Percentiles rank a stretch among this genome's conserved stretches.
phyloP scores from a whole-genome alignment of 2,113 vertebrate species.

The Antennarius striatus region DNA sequence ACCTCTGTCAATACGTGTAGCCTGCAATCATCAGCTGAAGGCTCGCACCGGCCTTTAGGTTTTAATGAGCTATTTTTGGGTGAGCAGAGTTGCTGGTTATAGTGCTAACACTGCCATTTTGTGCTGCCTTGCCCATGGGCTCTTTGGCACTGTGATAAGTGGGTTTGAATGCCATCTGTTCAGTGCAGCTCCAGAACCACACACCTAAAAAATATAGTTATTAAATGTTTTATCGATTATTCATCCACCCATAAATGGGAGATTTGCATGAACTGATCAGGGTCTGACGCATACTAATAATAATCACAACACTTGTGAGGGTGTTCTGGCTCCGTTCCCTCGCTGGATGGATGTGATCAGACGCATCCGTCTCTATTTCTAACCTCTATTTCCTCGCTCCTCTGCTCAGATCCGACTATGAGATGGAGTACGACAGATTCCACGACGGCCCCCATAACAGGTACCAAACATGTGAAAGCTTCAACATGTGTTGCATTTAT shows the following conservation, averaged over 20 bases:
- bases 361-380: not conserved
- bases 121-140: conserved; percentile 21
- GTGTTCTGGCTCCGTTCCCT: not conserved
- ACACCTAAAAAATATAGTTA: too few species aligned
- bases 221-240: too few species aligned
- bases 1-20: too few species aligned
- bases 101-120: not conserved
- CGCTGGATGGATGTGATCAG: not conserved
- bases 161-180: conserved; percentile 15
- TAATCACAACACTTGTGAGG: too few species aligned
- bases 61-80: not conserved
- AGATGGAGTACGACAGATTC: conserved; percentile 45
- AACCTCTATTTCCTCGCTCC: not conserved
- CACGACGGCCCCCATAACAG: conserved; percentile 44
- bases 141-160: not conserved
- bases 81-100: not conserved
- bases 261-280: too few species aligned
- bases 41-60: not conserved
- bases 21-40: too few species aligned
- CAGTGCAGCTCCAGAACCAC: not conserved
- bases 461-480: conserved; percentile 5
- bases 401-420: conserved; percentile 49
- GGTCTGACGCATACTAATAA: too few species aligned
- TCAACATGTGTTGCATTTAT: not conserved
- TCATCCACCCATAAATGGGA: too few species aligned